Base-by-base conservation (phyloP, 2,888 invertebrate genomes). In the Patella depressa region DNA sequence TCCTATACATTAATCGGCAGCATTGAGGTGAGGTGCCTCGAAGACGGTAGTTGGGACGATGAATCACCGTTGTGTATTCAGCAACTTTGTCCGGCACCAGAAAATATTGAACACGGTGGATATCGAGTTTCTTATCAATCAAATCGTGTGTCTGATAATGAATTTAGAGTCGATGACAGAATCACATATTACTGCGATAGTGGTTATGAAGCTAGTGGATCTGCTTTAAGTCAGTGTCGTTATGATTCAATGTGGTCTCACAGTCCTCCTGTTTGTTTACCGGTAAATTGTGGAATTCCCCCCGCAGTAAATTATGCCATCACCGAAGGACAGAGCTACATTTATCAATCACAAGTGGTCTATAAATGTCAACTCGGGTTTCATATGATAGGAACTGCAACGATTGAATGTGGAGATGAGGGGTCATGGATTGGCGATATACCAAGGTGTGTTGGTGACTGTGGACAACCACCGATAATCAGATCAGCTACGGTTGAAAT, bases 221-320 rank as follows among this genome's bases (percentile, higher is more conserved):
- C 79, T 19, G 74, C 74, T 9, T 78, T 78, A 1, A 70, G 87
- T 59, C 78, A 76, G 0, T 90, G 90, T 77, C 80, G 80, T 70
- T 77, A 82, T 12, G 82, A 85, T 74, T 85, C 85, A 3, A 79
- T 57, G 2, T 90, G 90, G 90, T 81, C 84, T 34, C 79, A 79
- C 17, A 71, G 70, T 0, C 54, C 80, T 3, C 88, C 88, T 1
- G 29, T 71, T 11, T 88, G 88, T 75, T 71, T 75, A 9, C 80
- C 84, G 19, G 75, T 79, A 9, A 81, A 82, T 65, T 88, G 88
- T 72, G 75, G 80, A 11, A 75, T 80, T 0, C 86, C 87, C 11
- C 71, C 72, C 1, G 34, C 71, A 17, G 79, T 88, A 29, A 55
- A 75, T 34, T 93, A 94, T 87, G 94, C 94, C 1, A 74, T 82